Percentiles rank a stretch among this genome's conserved stretches.
Conservation (phyloP, 2,888 invertebrate genomes). For the Mesoligia furuncula region DNA sequence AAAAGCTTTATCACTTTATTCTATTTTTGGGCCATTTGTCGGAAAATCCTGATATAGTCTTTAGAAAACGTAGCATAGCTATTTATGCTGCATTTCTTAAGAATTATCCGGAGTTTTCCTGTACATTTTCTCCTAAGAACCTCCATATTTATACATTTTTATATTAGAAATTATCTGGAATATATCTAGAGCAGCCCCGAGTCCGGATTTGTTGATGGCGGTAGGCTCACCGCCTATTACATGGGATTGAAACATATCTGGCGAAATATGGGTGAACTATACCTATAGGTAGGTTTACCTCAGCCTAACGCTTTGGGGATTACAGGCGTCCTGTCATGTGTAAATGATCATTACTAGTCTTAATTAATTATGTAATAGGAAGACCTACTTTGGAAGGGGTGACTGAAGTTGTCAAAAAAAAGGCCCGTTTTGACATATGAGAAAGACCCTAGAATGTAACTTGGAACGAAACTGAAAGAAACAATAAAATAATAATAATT, state of each 20-base stretch:
- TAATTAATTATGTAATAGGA: background rate
- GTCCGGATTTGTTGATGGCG: background rate
- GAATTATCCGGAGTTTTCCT: background rate
- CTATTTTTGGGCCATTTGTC: background rate
- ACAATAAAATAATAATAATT: too few species aligned
- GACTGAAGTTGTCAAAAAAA: too few species aligned
- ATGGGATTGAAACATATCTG: background rate
- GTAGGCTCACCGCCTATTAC: background rate
- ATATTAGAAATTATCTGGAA: background rate
- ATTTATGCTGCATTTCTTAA: constrained; percentile 21
- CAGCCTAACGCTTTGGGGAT: background rate
- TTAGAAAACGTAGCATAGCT: background rate
- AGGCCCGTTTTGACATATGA: too few species aligned
- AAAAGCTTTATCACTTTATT: background rate
- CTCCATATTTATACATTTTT: background rate
- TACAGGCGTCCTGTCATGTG: too few species aligned
- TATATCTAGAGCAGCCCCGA: background rate
- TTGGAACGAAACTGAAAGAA: too few species aligned
- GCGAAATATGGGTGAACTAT: background rate
- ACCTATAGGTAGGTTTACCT: background rate
- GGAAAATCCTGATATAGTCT: background rate
- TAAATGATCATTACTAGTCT: background rate
- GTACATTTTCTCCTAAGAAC: background rate
- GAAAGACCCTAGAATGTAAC: too few species aligned
- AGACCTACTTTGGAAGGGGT: background rate